Percentiles rank a stretch among this genome's conserved stretches.
Evolutionary conservation across 1,140 invertebrate species (phyloP).

Genomic region (Frieseomelitta varia): DNA sequence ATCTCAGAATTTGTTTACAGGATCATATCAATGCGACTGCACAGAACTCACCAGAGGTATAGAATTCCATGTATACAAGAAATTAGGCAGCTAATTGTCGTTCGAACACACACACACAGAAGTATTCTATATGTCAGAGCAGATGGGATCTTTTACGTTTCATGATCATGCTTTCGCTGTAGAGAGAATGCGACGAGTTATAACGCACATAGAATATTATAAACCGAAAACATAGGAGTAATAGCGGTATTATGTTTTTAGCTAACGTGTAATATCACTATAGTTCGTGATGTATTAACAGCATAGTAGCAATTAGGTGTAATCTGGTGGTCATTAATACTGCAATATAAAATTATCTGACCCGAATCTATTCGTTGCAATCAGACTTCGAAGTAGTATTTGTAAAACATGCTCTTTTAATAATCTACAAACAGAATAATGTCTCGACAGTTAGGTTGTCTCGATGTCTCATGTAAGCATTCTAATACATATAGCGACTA

Average conservation of each 20-base stretch:
- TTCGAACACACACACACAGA: conserved; percentile 28
- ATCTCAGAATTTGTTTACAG: conserved; percentile 79
- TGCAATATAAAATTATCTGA: conserved; percentile 42
- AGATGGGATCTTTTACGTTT: conserved; percentile 53
- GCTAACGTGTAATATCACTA: conserved; percentile 61
- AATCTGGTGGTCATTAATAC: conserved; percentile 46
- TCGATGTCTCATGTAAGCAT: not conserved
- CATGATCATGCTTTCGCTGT: conserved; percentile 57
- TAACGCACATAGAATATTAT: conserved; percentile 57
- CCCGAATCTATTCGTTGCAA: conserved; percentile 39
- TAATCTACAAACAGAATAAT: too few species aligned
- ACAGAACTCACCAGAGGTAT: conserved; percentile 67
- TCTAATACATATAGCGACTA: not conserved
- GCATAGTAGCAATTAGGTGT: conserved; percentile 54
- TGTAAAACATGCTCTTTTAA: not conserved
- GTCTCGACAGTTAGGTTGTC: not conserved
- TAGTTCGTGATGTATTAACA: conserved; percentile 59
- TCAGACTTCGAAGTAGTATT: conserved; percentile 41
- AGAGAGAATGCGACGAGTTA: conserved; percentile 52
- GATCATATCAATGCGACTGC: conserved; percentile 73
- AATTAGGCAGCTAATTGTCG: conserved; percentile 65
- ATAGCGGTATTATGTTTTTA: conserved; percentile 55
- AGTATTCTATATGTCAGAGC: conserved; percentile 58
- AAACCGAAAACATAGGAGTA: conserved; percentile 41
- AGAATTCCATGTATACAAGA: conserved; percentile 65